A percentile compares a stretch with the other conserved stretches of the same genome.
Evolutionary conservation across 2,113 vertebrate genomes (phyloP).

Genomic region (Cromileptes altivelis): DNA sequence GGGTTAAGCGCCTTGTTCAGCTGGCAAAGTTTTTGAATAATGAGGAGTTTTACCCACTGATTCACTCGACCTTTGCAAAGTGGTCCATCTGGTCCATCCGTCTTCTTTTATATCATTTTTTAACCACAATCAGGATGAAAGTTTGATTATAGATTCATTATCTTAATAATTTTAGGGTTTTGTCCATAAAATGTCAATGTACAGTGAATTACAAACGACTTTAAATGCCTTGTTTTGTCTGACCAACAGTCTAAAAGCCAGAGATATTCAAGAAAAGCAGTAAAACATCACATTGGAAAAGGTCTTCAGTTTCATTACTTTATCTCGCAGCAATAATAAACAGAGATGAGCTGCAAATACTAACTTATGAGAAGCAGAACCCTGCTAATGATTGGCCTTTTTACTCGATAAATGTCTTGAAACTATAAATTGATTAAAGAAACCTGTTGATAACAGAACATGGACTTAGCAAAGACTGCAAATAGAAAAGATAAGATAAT

Average conservation of each 20-base stretch:
- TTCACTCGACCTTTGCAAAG: neutral
- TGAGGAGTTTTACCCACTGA: constrained; percentile 17
- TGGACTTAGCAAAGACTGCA: neutral
- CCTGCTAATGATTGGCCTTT: neutral
- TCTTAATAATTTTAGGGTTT: neutral
- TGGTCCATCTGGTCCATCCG: too few relatives aligned
- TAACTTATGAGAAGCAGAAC: neutral
- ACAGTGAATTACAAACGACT: neutral
- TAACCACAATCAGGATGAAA: neutral
- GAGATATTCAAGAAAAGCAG: neutral
- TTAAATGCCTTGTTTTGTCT: neutral
- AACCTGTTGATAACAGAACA: neutral
- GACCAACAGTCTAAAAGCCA: neutral
- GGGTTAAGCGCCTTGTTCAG: constrained; percentile 16
- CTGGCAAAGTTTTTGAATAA: constrained; percentile 11
- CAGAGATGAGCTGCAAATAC: neutral
- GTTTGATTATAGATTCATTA: neutral
- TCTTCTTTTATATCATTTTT: neutral
- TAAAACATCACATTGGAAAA: neutral
- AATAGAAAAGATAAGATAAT: too few relatives aligned
- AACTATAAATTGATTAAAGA: neutral
- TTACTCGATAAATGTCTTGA: neutral
- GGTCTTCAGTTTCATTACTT: constrained; percentile 9
- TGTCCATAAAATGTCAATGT: neutral
- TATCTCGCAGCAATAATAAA: neutral